A percentile compares a stretch with the other conserved stretches of the same genome.
Evolutionary conservation across 2,888 invertebrate genomes (phyloP).

Genomic region (Lottia gigantea): DNA sequence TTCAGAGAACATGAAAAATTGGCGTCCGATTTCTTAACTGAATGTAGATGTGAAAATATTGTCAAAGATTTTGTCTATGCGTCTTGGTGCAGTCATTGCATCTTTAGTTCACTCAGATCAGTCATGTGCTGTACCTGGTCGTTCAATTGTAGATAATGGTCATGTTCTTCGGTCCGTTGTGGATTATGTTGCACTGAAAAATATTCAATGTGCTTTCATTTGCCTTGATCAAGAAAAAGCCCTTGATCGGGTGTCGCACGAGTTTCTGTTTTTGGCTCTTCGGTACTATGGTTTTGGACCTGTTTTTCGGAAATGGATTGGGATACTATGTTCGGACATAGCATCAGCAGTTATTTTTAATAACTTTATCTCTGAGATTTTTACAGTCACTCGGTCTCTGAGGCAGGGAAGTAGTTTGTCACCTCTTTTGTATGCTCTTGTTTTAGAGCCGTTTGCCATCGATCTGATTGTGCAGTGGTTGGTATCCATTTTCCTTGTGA

Average conservation of each 20-base stretch:
- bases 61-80: slow-evolving; percentile 35
- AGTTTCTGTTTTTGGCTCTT: slow-evolving; percentile 34
- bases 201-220: slow-evolving; percentile 32
- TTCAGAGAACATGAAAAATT: slow-evolving; percentile 29
- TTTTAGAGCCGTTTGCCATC: slow-evolving; percentile 23
- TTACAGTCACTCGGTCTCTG: slow-evolving; percentile 27
- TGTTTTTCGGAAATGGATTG: slow-evolving; percentile 34
- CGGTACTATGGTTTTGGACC: slow-evolving; percentile 34
- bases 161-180: slow-evolving; percentile 34
- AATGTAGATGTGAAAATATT: slow-evolving; percentile 40
- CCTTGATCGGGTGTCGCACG: slow-evolving; percentile 38
- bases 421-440: slow-evolving; percentile 31
- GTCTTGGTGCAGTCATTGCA: slow-evolving; percentile 28
- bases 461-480: no score
- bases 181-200: slow-evolving; percentile 35
- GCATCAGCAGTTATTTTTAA: slow-evolving; percentile 34
- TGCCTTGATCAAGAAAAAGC: slow-evolving; percentile 43
- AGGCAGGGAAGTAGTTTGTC: slow-evolving; percentile 33
- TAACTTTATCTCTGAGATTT: slow-evolving; percentile 31
- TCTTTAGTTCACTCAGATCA: slow-evolving; percentile 33
- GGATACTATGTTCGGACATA: slow-evolving; percentile 33
- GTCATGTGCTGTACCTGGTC: slow-evolving; percentile 36
- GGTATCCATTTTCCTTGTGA: no score
- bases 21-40: slow-evolving; percentile 33
- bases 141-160: slow-evolving; percentile 39